Evolutionary conservation across 2,797 vertebrate genomes (phyloP).

Genomic region (Falco cherrug): DNA sequence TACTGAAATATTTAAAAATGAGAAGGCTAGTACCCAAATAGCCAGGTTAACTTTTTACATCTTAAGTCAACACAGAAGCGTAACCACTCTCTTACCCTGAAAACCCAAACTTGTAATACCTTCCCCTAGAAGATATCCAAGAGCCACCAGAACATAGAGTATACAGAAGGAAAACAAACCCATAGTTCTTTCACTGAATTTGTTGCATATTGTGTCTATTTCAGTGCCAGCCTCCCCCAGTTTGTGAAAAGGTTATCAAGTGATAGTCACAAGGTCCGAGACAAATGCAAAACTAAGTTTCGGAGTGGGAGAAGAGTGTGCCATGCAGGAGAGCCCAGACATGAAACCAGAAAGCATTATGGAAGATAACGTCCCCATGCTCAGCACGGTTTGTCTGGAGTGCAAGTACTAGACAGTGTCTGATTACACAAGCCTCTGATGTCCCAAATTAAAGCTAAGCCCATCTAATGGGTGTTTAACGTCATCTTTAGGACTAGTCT

Average conservation of each 20-base stretch:
- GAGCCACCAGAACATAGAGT: background rate
- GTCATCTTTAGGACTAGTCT: background rate
- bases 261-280: background rate
- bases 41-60: background rate
- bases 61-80: background rate
- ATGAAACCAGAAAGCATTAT: background rate
- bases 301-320: background rate
- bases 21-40: background rate
- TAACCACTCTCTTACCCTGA: background rate
- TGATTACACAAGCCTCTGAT: background rate
- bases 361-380: background rate
- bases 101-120: background rate
- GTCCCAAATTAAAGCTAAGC: slow-evolving; percentile 17
- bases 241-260: background rate
- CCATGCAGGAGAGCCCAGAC: background rate
- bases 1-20: background rate
- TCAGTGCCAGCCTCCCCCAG: background rate
- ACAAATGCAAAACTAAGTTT: background rate
- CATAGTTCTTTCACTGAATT: background rate
- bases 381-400: background rate
- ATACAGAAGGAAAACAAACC: background rate
- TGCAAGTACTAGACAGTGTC: background rate
- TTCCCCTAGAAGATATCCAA: background rate
- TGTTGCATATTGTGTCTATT: background rate
- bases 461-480: background rate